phyloP scores from a whole-genome alignment of 2,797 vertebrate species.

The Alfaro cultratus region DNA sequence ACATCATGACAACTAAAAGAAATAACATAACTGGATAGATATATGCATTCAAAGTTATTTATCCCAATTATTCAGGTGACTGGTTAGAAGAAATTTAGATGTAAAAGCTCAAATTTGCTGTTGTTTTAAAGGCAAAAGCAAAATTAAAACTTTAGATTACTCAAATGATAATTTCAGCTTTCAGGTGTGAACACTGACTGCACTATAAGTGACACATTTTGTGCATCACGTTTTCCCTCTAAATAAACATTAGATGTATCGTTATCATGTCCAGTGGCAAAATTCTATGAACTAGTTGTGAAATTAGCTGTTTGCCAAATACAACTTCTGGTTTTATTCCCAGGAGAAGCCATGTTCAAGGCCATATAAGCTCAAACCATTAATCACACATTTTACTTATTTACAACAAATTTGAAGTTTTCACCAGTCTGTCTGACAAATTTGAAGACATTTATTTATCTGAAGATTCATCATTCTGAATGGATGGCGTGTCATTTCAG shows the following conservation, averaged over 20 bases:
- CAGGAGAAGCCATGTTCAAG: constrained; percentile 10
- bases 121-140: not conserved
- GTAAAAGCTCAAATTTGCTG: not conserved
- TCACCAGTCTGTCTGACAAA: no score
- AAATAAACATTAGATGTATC: constrained; percentile 30
- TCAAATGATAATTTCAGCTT: not conserved
- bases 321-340: constrained; percentile 28
- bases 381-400: constrained; percentile 38
- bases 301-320: constrained; percentile 51
- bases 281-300: constrained; percentile 52
- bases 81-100: not conserved
- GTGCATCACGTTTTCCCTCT: not conserved
- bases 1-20: not conserved
- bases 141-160: not conserved
- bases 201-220: constrained; percentile 12
- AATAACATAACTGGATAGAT: not conserved
- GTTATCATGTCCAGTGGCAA: constrained; percentile 21
- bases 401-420: constrained; percentile 23
- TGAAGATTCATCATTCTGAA: constrained; percentile 26
- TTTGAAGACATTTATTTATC: constrained; percentile 15
- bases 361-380: constrained; percentile 28
- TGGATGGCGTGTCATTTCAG: constrained; percentile 44
- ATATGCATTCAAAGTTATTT: not conserved
- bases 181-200: not conserved
- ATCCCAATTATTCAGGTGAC: not conserved